Evolutionary conservation across 2,888 invertebrate species (phyloP).

Genomic region (Fragum fragum): DNA sequence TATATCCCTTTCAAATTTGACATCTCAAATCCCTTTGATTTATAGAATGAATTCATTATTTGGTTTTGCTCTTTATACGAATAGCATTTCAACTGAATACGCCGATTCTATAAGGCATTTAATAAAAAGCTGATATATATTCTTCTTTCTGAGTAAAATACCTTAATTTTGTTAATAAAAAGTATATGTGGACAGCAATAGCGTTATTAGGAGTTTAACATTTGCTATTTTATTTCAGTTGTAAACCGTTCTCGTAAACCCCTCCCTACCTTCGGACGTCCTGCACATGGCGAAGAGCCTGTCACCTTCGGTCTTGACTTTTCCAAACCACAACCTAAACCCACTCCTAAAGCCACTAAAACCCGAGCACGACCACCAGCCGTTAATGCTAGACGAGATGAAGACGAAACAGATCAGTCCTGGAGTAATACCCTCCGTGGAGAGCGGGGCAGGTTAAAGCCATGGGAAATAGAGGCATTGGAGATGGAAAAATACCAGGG

Average conservation of each 20-base stretch:
- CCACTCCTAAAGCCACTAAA: constrained; percentile 51
- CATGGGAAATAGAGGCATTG: constrained; percentile 71
- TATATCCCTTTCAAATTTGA: too few species aligned
- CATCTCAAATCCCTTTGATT: too few species aligned
- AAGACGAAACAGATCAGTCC: constrained; percentile 47
- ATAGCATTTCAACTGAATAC: too few species aligned
- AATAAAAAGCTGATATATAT: too few species aligned
- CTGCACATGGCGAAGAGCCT: constrained; percentile 45
- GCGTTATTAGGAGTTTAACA: too few species aligned
- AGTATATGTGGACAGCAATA: neutral
- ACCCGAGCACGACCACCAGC: constrained; percentile 57
- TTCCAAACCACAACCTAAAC: constrained; percentile 60
- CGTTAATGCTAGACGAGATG: constrained; percentile 53
- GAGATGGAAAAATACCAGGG: constrained; percentile 63
- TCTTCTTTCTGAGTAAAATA: too few species aligned
- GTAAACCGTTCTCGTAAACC: constrained; percentile 55
- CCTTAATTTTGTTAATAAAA: too few species aligned
- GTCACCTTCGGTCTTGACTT: constrained; percentile 68
- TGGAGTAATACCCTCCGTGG: constrained; percentile 76
- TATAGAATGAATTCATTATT: too few species aligned
- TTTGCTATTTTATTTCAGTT: constrained; percentile 32
- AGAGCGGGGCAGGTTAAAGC: constrained; percentile 62
- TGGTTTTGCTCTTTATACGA: too few species aligned
- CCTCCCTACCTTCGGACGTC: constrained; percentile 54
- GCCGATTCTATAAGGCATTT: too few species aligned